These are phyloP conservation scores for Conchocele bisecta DNA, from an alignment of 2,888 invertebrate genomes.

Conservation along the genomic window DNA sequence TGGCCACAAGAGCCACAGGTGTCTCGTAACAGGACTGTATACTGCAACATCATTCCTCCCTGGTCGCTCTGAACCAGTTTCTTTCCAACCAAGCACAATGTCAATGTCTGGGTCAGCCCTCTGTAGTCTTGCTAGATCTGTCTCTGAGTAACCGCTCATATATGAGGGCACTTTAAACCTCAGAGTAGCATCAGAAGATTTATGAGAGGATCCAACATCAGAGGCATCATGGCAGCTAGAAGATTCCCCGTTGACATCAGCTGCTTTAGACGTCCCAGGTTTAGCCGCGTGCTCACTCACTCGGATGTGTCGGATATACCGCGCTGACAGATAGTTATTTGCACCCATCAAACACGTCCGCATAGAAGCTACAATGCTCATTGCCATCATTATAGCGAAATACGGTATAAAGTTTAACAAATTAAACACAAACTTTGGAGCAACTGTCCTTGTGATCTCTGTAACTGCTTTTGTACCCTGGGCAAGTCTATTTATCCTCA, in stretches of 20 bases:
- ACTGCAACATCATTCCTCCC: slow-evolving; percentile 4
- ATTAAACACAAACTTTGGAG: too few species aligned
- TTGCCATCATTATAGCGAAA: too few species aligned
- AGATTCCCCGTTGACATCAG: neutral
- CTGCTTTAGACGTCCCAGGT: neutral
- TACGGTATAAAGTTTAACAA: too few species aligned
- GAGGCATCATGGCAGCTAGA: neutral
- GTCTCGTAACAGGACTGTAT: slow-evolving; percentile 2
- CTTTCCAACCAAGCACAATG: slow-evolving; percentile 5
- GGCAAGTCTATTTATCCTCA: neutral
- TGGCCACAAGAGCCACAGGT: slow-evolving; percentile 22
- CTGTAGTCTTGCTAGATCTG: slow-evolving; percentile 1
- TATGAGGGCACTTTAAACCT: neutral
- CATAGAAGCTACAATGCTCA: neutral
- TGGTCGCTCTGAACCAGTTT: neutral
- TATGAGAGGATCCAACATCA: neutral
- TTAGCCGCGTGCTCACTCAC: neutral
- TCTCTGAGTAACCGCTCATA: neutral
- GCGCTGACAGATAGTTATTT: too few species aligned
- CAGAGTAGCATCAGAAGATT: too few species aligned
- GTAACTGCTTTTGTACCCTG: too few species aligned
- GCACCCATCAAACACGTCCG: neutral
- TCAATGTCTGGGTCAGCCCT: slow-evolving; percentile 18
- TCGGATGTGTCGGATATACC: neutral
- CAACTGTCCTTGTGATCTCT: neutral